Percentiles rank a stretch among this genome's conserved stretches.
These are phyloP conservation scores for Mallotus villosus DNA, from an alignment of 2,797 vertebrate species.

Conservation along the genomic window DNA sequence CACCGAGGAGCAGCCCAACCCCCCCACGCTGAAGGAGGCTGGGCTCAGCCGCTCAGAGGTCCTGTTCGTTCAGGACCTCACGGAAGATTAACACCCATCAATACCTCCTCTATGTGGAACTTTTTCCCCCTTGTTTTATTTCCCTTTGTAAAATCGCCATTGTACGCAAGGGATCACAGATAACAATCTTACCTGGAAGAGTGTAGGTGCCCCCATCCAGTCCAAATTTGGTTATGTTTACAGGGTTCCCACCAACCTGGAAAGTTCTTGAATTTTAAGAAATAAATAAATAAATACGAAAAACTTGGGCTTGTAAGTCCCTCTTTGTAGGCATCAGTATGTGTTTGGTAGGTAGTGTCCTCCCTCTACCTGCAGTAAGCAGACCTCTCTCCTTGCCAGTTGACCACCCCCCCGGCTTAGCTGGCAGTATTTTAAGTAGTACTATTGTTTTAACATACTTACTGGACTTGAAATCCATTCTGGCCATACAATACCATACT, in stretches of 20 bases:
- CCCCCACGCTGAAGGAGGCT: slow-evolving; percentile 94
- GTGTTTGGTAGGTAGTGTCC: slow-evolving; percentile 33
- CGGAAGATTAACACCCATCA: slow-evolving; percentile 91
- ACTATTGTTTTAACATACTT: slow-evolving; percentile 7
- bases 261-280: slow-evolving; percentile 75
- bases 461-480: not conserved
- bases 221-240: slow-evolving; percentile 68
- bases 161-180: slow-evolving; percentile 87
- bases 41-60: slow-evolving; percentile 98
- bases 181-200: slow-evolving; percentile 76
- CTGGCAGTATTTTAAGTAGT: too few relatives aligned
- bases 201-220: slow-evolving; percentile 58
- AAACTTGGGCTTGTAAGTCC: slow-evolving; percentile 57
- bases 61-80: slow-evolving; percentile 99
- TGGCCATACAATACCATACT: not conserved
- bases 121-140: slow-evolving; percentile 49
- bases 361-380: slow-evolving; percentile 26
- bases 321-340: slow-evolving; percentile 55
- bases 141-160: slow-evolving; percentile 87
- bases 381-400: slow-evolving; percentile 10
- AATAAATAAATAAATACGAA: slow-evolving; percentile 61
- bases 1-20: slow-evolving; percentile 90
- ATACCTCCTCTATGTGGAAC: slow-evolving; percentile 62
- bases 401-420: slow-evolving; percentile 26
- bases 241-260: slow-evolving; percentile 75